phyloP scores from a whole-genome alignment of 2,888 invertebrate species.

The Ferrisia virgata region DNA sequence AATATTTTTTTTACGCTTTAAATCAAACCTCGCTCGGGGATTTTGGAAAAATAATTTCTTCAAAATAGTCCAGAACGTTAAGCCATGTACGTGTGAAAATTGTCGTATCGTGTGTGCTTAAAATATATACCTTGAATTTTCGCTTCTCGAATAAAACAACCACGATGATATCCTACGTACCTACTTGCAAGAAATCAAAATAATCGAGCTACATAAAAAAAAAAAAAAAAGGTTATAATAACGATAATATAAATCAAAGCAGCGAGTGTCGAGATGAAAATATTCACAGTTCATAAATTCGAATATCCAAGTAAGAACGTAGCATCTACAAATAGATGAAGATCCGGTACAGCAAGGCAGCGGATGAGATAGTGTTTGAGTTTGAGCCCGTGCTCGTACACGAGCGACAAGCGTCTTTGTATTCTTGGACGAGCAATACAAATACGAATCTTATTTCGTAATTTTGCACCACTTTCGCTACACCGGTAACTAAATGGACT shows the following conservation, averaged over 20 bases:
- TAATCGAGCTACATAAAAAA: too few species aligned
- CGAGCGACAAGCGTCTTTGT: not conserved
- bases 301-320: not conserved
- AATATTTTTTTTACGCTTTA: not conserved
- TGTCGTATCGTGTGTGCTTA: not conserved
- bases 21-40: not conserved
- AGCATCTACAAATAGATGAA: too few species aligned
- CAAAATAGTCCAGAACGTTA: not conserved
- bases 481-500: not conserved
- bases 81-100: not conserved
- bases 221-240: too few species aligned
- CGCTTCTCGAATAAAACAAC: not conserved
- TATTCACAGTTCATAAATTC: constrained; percentile 21
- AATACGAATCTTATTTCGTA: not conserved
- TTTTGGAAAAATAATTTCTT: not conserved
- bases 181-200: not conserved
- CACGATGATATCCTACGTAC: not conserved
- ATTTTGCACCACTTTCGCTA: not conserved
- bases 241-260: not conserved
- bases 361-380: too few species aligned
- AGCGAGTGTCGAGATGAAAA: not conserved
- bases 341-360: too few species aligned
- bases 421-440: not conserved
- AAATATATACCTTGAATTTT: not conserved
- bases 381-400: too few species aligned